These are phyloP conservation scores for Mimas tiliae DNA, from an alignment of 2,888 invertebrate species.

Conservation along the genomic window DNA sequence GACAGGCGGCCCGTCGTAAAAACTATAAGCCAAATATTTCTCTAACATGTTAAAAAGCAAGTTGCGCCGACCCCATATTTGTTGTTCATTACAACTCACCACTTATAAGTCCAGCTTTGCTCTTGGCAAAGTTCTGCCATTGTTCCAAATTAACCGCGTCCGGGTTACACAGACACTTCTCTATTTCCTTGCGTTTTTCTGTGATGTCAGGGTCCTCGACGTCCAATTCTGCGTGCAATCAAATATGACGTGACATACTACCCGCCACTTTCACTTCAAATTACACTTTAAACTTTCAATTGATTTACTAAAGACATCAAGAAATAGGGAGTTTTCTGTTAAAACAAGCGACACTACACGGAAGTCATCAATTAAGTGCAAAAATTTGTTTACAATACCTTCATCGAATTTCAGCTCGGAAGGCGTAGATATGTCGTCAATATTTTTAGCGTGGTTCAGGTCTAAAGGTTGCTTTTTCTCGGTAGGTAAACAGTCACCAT, in stretches of 20 bases:
- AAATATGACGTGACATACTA: constrained; percentile 36
- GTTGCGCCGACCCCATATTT: too few relatives aligned
- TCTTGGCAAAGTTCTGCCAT: constrained; percentile 86
- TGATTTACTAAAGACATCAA: neutral
- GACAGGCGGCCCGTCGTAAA: too few relatives aligned
- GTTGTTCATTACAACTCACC: constrained; percentile 64
- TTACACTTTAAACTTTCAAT: constrained; percentile 28
- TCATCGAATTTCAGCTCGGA: constrained; percentile 89
- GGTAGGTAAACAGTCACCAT: constrained; percentile 66
- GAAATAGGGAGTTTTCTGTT: constrained; percentile 27
- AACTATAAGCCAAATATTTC: too few relatives aligned
- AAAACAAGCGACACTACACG: constrained; percentile 36
- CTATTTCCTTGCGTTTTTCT: constrained; percentile 85
- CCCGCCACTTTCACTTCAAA: constrained; percentile 49
- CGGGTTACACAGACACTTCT: constrained; percentile 80
- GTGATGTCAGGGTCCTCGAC: constrained; percentile 86
- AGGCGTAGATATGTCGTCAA: constrained; percentile 84
- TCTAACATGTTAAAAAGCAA: too few relatives aligned
- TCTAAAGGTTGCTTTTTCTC: constrained; percentile 57
- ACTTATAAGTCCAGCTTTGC: constrained; percentile 88
- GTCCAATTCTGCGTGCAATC: constrained; percentile 78
- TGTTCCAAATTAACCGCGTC: constrained; percentile 76
- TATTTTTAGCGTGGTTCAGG: constrained; percentile 74
- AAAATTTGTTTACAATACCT: constrained; percentile 82
- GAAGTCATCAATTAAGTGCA: constrained; percentile 47